Evolutionary conservation across 35 echinoderm and acorn worm genomes (phyloP).

Genomic region (Apostichopus parvimensis): DNA sequence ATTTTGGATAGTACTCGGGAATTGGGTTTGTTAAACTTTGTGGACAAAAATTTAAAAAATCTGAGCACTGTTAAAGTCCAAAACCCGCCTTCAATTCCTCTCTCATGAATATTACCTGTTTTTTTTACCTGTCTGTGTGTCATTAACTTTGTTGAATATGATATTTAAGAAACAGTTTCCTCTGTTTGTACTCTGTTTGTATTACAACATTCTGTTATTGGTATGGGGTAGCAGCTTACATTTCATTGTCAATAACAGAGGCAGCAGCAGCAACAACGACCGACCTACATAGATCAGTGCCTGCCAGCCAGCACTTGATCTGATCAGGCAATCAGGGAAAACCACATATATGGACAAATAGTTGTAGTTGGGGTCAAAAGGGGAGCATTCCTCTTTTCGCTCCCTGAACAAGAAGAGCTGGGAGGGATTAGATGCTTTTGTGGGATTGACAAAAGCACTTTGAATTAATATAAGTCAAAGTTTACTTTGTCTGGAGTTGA

Average conservation of each 20-base stretch:
- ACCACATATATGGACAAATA: constrained; percentile 53
- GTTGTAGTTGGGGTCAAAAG: constrained; percentile 29
- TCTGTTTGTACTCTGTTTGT: neutral
- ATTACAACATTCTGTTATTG: neutral
- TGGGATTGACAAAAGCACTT: neutral
- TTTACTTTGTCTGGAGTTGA: neutral
- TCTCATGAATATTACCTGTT: too few relatives aligned
- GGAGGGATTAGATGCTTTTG: neutral
- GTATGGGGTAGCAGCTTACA: neutral
- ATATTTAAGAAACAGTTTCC: neutral
- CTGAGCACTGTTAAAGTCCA: too few relatives aligned
- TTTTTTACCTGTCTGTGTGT: too few relatives aligned
- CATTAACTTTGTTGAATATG: too few relatives aligned
- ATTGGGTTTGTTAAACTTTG: too few relatives aligned
- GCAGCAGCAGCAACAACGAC: too few relatives aligned
- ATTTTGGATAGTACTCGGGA: too few relatives aligned
- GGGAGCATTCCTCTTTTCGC: neutral
- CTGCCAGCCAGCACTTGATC: neutral
- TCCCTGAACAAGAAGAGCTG: too few relatives aligned
- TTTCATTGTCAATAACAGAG: constrained; percentile 37
- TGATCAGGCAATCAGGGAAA: neutral
- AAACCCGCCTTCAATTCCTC: too few relatives aligned
- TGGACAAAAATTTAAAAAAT: too few relatives aligned
- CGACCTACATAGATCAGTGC: neutral
- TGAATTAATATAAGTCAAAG: constrained; percentile 2